phyloP scores from a whole-genome alignment of 1,140 invertebrate genomes.

The Micrasema minimum region DNA sequence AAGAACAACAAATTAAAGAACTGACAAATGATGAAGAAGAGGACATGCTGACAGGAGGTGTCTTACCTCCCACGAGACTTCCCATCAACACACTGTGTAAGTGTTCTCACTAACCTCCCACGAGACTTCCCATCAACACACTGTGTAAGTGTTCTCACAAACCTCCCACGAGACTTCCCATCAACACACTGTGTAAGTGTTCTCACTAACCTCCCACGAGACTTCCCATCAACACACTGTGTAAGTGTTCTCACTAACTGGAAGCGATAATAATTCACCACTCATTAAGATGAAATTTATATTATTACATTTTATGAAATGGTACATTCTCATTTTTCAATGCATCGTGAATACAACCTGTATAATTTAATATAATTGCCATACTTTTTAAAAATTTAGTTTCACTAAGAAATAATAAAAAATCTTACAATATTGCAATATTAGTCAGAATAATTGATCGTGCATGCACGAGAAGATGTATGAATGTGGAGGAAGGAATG shows the following conservation, averaged over 20 bases:
- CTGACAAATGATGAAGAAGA: constrained; percentile 42
- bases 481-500: too few species aligned
- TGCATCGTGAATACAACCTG: too few species aligned
- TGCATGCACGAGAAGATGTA: too few species aligned
- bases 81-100: constrained; percentile 35
- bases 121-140: constrained; percentile 40
- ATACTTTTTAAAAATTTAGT: too few species aligned
- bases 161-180: constrained; percentile 43
- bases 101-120: constrained; percentile 13
- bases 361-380: too few species aligned
- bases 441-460: too few species aligned
- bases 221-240: constrained; percentile 36
- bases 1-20: constrained; percentile 46
- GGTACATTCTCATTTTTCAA: too few species aligned
- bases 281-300: too few species aligned
- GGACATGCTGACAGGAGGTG: constrained; percentile 32
- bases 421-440: too few species aligned
- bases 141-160: background rate
- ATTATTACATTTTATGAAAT: too few species aligned
- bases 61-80: constrained; percentile 39
- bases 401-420: too few species aligned
- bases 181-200: constrained; percentile 19
- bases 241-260: background rate
- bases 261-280: too few species aligned
- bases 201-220: constrained; percentile 26